phyloP scores from a whole-genome alignment of 2,113 vertebrate species.

The Callionymus lyra region DNA sequence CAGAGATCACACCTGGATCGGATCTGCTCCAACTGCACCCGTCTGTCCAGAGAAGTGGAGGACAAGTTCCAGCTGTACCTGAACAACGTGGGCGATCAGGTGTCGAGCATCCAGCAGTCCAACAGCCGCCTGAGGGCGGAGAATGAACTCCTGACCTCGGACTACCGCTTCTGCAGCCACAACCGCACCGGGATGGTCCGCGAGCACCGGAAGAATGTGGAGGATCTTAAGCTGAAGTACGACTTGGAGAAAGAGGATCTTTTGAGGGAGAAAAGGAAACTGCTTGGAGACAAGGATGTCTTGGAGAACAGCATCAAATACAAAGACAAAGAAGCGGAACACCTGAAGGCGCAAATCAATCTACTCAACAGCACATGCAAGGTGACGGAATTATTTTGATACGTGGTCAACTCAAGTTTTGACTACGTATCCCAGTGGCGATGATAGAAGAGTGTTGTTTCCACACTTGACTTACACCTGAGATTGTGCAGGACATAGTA shows the following conservation, averaged over 20 bases:
- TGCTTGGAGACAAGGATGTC: conserved; percentile 17
- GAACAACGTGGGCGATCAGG: conserved; percentile 30
- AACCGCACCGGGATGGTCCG: conserved; percentile 33
- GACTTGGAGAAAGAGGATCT: conserved; percentile 49
- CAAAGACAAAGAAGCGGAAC: conserved; percentile 26
- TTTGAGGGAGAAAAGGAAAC: conserved; percentile 43
- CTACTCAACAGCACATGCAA: conserved; percentile 47
- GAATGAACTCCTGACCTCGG: conserved; percentile 40
- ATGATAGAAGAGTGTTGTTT: too few species aligned
- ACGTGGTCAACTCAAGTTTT: neutral
- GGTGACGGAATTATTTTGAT: conserved; percentile 25
- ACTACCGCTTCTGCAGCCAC: conserved; percentile 42
- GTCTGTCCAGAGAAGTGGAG: conserved; percentile 55
- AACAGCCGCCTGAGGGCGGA: conserved; percentile 52
- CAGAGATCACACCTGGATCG: conserved; percentile 52
- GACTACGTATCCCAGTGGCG: too few species aligned
- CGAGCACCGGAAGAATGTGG: conserved; percentile 26
- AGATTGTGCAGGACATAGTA: too few species aligned
- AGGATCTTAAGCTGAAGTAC: conserved; percentile 36
- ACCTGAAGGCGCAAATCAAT: conserved; percentile 29
- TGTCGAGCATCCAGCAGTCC: conserved; percentile 31
- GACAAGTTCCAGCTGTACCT: conserved; percentile 53
- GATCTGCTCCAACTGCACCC: conserved; percentile 56
- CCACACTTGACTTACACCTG: too few species aligned
- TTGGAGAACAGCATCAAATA: conserved; percentile 23